phyloP scores from a whole-genome alignment of 2,113 vertebrate genomes.

The Malurus elegans region DNA sequence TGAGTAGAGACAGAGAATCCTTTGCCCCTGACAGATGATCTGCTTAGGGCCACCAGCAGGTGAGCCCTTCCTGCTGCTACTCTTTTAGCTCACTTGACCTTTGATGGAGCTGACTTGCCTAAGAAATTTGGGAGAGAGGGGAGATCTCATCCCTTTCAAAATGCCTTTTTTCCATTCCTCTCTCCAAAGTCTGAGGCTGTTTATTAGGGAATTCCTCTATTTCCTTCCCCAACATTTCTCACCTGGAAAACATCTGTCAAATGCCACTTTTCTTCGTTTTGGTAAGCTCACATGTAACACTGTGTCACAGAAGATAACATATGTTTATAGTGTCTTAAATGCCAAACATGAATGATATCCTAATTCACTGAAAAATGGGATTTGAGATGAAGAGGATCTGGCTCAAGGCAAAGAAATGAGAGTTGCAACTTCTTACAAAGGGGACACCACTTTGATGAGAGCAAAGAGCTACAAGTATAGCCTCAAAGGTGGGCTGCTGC shows the following conservation, averaged over 20 bases:
- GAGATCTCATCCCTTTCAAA: not conserved
- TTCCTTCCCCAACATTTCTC: not conserved
- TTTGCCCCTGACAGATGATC: not conserved
- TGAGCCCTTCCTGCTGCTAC: not conserved
- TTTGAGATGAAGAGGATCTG: not conserved
- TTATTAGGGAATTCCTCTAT: not conserved
- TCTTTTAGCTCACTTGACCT: not conserved
- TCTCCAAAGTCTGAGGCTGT: not conserved
- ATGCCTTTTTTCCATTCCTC: not conserved
- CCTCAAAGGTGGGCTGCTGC: not conserved
- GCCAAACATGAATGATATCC: not conserved
- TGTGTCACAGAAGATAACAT: not conserved
- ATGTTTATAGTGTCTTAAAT: not conserved
- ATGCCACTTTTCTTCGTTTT: not conserved
- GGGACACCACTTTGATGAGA: not conserved
- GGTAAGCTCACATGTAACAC: not conserved
- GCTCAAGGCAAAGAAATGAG: not conserved
- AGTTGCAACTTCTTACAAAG: not conserved
- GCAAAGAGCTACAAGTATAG: not conserved
- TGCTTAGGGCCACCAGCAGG: not conserved
- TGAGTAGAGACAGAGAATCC: fast-evolving
- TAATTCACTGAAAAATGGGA: not conserved
- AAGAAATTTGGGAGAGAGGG: not conserved
- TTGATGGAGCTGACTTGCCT: not conserved
- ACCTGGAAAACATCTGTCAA: not conserved